Evolutionary conservation across 2,113 vertebrate species (phyloP).

Genomic region (Brienomyrus brachyistius): DNA sequence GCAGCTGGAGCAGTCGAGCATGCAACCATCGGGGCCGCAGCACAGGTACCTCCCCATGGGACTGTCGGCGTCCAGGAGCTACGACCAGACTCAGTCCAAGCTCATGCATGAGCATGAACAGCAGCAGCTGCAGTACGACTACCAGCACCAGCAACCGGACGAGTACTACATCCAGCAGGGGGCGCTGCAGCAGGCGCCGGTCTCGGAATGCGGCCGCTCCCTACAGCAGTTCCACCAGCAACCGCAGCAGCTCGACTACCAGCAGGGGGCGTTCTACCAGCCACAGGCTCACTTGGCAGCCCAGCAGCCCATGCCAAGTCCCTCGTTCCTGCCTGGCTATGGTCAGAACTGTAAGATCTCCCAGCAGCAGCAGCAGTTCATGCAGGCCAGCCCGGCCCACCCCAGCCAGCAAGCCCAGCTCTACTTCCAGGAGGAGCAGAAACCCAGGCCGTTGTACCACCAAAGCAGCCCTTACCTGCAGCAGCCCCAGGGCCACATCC

Average conservation of each 20-base stretch:
- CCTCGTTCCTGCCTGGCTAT: conserved; percentile 27
- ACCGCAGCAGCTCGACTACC: neutral
- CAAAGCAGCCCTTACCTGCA: conserved; percentile 50
- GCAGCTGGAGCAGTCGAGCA: conserved; percentile 21
- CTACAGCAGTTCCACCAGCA: conserved; percentile 10
- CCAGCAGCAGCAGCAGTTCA: conserved; percentile 29
- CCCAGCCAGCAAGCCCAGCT: neutral
- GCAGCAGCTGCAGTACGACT: conserved; percentile 30
- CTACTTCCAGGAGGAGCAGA: conserved; percentile 40
- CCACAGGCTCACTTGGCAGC: neutral
- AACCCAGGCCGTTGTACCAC: conserved; percentile 59
- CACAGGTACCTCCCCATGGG: conserved; percentile 38
- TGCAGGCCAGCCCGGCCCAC: neutral
- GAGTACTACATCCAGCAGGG: conserved; percentile 13
- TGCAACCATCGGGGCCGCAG: neutral
- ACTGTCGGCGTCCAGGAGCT: conserved; percentile 57
- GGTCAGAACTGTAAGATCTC: conserved; percentile 25
- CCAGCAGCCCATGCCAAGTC: conserved; percentile 20
- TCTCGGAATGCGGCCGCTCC: neutral
- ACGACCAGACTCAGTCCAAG: conserved; percentile 18
- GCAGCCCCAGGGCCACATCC: conserved; percentile 24
- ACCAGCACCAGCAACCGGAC: conserved; percentile 26
- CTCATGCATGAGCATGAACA: conserved; percentile 22
- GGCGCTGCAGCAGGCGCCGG: neutral
- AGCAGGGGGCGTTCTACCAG: conserved; percentile 6